Evolutionary conservation across 2,888 invertebrate genomes (phyloP).

Genomic region (Caradrina kadenii): DNA sequence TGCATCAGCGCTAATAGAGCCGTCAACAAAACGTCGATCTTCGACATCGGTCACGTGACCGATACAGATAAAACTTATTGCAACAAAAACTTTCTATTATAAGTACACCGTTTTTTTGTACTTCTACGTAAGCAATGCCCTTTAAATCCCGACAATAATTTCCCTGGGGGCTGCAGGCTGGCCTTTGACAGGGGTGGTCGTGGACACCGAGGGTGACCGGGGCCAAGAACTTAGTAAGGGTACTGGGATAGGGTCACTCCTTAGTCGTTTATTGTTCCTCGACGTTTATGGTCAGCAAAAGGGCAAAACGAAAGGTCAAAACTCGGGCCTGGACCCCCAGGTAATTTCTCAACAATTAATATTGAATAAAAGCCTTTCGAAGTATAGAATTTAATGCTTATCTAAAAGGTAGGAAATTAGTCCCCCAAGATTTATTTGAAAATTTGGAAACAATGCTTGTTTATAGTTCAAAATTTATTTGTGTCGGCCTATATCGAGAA

Average conservation of each 20-base stretch:
- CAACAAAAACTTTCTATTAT: conserved; percentile 81
- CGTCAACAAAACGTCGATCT: conserved; percentile 67
- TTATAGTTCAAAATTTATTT: conserved; percentile 70
- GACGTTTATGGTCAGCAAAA: conserved; percentile 89
- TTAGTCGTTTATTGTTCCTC: conserved; percentile 87
- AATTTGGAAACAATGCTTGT: conserved; percentile 70
- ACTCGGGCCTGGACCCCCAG: conserved; percentile 73
- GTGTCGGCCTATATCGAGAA: conserved; percentile 65
- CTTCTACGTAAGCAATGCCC: conserved; percentile 87
- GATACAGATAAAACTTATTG: conserved; percentile 78
- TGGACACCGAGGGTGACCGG: conserved; percentile 85
- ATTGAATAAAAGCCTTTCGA: conserved; percentile 71
- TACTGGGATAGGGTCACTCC: conserved; percentile 84
- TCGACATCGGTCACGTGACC: conserved; percentile 78
- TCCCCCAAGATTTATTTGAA: conserved; percentile 74
- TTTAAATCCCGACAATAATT: conserved; percentile 91
- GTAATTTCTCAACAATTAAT: conserved; percentile 84
- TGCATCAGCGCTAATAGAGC: conserved; percentile 59
- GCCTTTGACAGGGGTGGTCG: conserved; percentile 88
- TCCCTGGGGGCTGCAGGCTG: conserved; percentile 86
- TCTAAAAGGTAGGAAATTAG: conserved; percentile 74
- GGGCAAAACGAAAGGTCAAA: conserved; percentile 84
- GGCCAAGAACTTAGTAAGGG: conserved; percentile 84
- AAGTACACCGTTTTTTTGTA: conserved; percentile 86
- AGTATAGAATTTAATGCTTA: conserved; percentile 67